Percentiles rank a stretch among this genome's conserved stretches.
Conservation (phyloP, 2,888 invertebrate species). For the Dyspetes luteomarginatus region DNA sequence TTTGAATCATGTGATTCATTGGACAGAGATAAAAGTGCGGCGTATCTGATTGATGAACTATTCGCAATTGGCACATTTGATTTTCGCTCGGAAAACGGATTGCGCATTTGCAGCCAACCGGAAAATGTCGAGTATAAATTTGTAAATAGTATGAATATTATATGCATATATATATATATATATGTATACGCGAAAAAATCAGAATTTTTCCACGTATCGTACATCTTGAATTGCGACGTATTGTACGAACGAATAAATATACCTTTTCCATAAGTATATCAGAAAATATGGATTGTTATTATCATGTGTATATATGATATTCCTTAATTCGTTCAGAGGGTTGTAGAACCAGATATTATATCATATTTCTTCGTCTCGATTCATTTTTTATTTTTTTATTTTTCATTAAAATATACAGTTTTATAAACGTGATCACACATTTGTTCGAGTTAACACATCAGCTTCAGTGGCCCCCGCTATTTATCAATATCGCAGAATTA, state of each 20-base stretch:
- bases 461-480: conserved; percentile 53
- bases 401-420: conserved; percentile 82
- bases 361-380: conserved; percentile 34
- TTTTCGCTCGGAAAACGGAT: conserved; percentile 32
- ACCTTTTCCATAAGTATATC: conserved; percentile 54
- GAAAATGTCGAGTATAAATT: conserved; percentile 16
- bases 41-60: not conserved
- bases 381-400: conserved; percentile 55
- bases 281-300: not conserved
- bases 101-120: conserved; percentile 6
- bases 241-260: conserved; percentile 51
- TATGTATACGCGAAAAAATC: conserved; percentile 26
- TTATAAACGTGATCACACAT: conserved; percentile 80
- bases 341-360: not conserved
- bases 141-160: conserved; percentile 55
- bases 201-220: not conserved
- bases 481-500: conserved; percentile 38
- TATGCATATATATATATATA: conserved; percentile 23
- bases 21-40: no score
- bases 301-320: not conserved
- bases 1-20: no score
- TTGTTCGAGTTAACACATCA: conserved; percentile 73
- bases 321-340: not conserved
- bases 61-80: conserved; percentile 34
- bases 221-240: conserved; percentile 16